Percentiles rank a stretch among this genome's conserved stretches.
Evolutionary conservation across 2,888 invertebrate genomes (phyloP).

Genomic region (Cosmia pyralina): DNA sequence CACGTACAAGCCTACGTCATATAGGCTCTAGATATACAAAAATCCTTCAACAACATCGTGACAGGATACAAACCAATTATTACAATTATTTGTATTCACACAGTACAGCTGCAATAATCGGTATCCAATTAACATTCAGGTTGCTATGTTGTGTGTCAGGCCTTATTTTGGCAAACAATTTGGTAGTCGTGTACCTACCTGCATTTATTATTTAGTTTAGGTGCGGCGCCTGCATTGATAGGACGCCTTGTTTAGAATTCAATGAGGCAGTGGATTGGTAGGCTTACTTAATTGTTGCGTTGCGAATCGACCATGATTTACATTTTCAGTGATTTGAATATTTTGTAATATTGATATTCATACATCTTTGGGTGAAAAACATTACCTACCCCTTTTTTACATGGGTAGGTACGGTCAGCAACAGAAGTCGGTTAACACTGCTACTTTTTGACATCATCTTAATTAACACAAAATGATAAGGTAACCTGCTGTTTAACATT

Average conservation of each 20-base stretch:
- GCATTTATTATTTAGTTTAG: slow-evolving; percentile 38
- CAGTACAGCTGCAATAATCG: slow-evolving; percentile 51
- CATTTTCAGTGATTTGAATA: background rate
- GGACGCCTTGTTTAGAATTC: slow-evolving; percentile 15
- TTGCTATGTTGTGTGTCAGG: slow-evolving; percentile 31
- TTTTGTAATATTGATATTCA: background rate
- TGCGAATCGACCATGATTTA: background rate
- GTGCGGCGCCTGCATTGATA: slow-evolving; percentile 25
- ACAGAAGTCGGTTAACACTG: too few relatives aligned
- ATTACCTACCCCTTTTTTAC: background rate
- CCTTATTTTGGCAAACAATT: slow-evolving; percentile 54
- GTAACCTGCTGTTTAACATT: too few relatives aligned
- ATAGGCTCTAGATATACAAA: background rate
- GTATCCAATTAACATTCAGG: slow-evolving; percentile 53
- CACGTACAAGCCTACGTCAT: background rate
- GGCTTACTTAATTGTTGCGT: background rate
- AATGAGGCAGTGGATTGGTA: background rate
- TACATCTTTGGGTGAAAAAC: background rate
- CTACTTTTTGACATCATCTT: too few relatives aligned
- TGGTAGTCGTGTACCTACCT: slow-evolving; percentile 33
- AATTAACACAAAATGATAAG: too few relatives aligned
- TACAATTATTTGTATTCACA: slow-evolving; percentile 62
- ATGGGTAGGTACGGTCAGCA: too few relatives aligned
- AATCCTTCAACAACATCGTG: slow-evolving; percentile 36
- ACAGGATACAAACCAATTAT: slow-evolving; percentile 63